Conservation (phyloP, 2,797 vertebrate species). For the Pelochelys cantorii region DNA sequence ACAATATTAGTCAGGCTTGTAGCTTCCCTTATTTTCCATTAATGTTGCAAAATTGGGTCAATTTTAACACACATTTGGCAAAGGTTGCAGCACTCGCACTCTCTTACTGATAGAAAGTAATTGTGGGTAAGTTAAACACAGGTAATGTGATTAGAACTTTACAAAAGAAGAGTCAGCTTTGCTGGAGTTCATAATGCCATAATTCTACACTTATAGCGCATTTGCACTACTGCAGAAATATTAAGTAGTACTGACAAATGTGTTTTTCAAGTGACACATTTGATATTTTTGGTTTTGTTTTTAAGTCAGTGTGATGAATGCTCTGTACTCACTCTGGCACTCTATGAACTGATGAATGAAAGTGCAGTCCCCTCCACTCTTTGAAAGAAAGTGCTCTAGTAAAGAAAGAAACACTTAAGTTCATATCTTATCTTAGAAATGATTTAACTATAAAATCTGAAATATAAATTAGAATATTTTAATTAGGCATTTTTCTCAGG, state of each 20-base stretch:
- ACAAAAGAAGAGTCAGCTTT: not conserved
- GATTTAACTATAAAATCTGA: conserved; percentile 60
- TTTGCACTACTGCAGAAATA: not conserved
- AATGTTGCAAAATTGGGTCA: not conserved
- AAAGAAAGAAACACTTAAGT: conserved; percentile 91
- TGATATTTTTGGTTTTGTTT: conserved; percentile 32
- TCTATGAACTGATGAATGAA: conserved; percentile 97
- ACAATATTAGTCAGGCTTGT: not conserved
- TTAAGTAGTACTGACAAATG: not conserved
- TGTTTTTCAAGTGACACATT: conserved; percentile 12
- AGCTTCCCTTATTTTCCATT: not conserved
- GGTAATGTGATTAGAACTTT: not conserved
- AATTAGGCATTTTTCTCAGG: conserved; percentile 17
- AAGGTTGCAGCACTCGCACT: not conserved
- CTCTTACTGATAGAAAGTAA: not conserved
- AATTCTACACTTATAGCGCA: not conserved
- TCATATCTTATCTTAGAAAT: conserved; percentile 57
- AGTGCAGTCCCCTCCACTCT: conserved; percentile 95
- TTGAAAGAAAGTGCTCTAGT: conserved; percentile 97
- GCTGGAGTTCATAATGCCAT: not conserved
- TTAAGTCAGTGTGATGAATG: conserved; percentile 82
- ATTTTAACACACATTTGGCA: not conserved
- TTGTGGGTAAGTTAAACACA: not conserved
- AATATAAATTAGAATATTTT: conserved; percentile 36
- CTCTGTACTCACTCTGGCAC: conserved; percentile 96